Evolutionary conservation across 2,888 invertebrate species (phyloP), one percentile per base, ranked within the genome.

Genomic region (Meandrusa payeni): DNA sequence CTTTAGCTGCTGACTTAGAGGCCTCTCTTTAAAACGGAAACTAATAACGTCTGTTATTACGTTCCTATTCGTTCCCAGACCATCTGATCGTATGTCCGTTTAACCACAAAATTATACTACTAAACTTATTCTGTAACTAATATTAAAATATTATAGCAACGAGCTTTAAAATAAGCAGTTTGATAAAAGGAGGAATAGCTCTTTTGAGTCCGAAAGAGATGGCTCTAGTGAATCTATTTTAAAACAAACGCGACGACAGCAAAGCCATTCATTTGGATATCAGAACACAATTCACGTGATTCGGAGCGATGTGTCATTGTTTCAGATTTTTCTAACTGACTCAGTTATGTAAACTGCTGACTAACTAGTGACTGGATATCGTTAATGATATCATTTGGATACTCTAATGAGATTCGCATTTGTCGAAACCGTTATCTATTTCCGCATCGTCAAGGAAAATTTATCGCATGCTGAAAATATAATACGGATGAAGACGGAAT

Each of bases 351-450:
- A 65, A 68, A 74, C 67, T 55, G 49, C 57, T 68, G 67, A 72
- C 59, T 71, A 72, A 71, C 48, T 50, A 51, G 54, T 69, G 70
- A 72, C 61, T 64, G 62, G 64, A 57, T 54, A 51, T 51, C 64
- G 57, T 63, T 44, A 62, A 57, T 80, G 81, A 83, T 77, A 68
- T 80, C 76, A 81, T 60, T 61, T 53, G 48, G 54, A 61, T 54
- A 58, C 51, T 57, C 54, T 59, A 63, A 72, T 72, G 61, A 66
- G 63, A 59, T 64, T 55, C 52, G 55, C 60, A 59, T 66, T 64
- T 69, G 71, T 74, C 74, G 68, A 75, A 70, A 63, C 49, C 59
- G 57, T 69, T 74, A 75, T 78, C 74, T 48, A 47, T 49, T 47
- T 41, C 29, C 52, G 52, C 51, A 50, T 63, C 70, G 71, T 73